Evolutionary conservation across 1,140 invertebrate genomes (phyloP), one percentile per base, ranked within the genome.

Genomic region (Bombus sylvicola): DNA sequence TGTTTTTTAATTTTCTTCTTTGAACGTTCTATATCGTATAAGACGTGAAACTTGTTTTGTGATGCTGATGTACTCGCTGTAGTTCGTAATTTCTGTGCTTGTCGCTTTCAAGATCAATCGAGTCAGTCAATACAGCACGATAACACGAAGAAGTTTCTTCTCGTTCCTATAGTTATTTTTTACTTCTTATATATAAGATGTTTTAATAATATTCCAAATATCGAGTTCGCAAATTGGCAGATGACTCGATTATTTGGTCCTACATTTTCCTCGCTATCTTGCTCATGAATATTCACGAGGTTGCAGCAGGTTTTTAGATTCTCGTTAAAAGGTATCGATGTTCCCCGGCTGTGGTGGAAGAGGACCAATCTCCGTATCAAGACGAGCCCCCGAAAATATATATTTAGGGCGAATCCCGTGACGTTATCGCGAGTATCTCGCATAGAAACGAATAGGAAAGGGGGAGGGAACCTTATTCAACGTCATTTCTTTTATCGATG

Each of bases 401-500:
- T 78, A 83, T 76, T 84, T 84, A 37, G 74, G 66, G 75, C 43
- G 81, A 73, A 79, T 85, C 62, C 62, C 47, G 72, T 57, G 72
- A 66, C 77, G 82, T 53, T 86, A 88, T 90, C 85, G 69, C 84
- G 75, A 80, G 66, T 87, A 87, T 90, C 86, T 88, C 66, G 82
- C 79, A 74, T 73, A 81, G 79, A 88, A 88, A 82, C 86, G 88
- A 76, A 79, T 3, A 77, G 72, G 53, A 9, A 37, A 12, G 66
- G 18, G 53, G n/a, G 0, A 28, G 47, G n/a, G 53, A 47, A 75
- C 80, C 59, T 83, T 90, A 90, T 90, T 90, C 88, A 90, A 85
- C 89, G 88, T 90, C 89, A 87, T 85, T 90, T 90, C 88, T 90
- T 90, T 90, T 90, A 90, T 90, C 89, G 89, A 90, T 90, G 87